Percentiles rank a stretch among this genome's conserved stretches.
phyloP scores from a whole-genome alignment of 2,797 vertebrate genomes.

The Sparus aurata region DNA sequence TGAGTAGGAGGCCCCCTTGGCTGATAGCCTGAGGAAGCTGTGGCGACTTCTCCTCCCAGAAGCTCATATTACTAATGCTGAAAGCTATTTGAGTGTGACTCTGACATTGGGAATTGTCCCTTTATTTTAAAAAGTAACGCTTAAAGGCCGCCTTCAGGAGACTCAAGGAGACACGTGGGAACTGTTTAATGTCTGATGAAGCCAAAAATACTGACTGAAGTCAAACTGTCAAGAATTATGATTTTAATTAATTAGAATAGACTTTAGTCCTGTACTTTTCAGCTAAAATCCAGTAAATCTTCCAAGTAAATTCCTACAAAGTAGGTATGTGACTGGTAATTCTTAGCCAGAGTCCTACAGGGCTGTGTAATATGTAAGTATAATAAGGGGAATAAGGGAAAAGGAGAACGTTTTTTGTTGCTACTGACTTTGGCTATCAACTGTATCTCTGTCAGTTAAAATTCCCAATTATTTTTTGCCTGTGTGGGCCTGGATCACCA shows the following conservation, averaged over 20 bases:
- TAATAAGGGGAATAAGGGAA: not conserved
- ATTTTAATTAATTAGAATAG: not conserved
- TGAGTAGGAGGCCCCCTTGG: slow-evolving; percentile 6
- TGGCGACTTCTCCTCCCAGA: slow-evolving; percentile 18
- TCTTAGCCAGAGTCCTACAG: not conserved
- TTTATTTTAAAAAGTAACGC: slow-evolving; percentile 22
- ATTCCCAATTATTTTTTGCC: not conserved
- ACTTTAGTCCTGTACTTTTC: not conserved
- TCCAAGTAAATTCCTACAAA: not conserved
- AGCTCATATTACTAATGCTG: slow-evolving; percentile 40
- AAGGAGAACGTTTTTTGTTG: not conserved
- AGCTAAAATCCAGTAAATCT: not conserved
- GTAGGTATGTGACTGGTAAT: not conserved
- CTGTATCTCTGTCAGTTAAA: not conserved
- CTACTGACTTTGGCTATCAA: not conserved
- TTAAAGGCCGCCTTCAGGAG: slow-evolving; percentile 12
- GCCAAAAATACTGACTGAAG: not conserved
- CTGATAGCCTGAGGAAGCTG: slow-evolving; percentile 3
- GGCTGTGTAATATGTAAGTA: not conserved
- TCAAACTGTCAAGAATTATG: not conserved
- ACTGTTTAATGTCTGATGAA: not conserved
- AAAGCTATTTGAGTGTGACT: slow-evolving; percentile 24
- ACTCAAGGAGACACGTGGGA: not conserved
- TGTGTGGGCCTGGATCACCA: not conserved
- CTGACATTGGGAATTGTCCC: slow-evolving; percentile 29